Conservation (phyloP, 1,140 invertebrate genomes). For the Calosoma granatense region DNA sequence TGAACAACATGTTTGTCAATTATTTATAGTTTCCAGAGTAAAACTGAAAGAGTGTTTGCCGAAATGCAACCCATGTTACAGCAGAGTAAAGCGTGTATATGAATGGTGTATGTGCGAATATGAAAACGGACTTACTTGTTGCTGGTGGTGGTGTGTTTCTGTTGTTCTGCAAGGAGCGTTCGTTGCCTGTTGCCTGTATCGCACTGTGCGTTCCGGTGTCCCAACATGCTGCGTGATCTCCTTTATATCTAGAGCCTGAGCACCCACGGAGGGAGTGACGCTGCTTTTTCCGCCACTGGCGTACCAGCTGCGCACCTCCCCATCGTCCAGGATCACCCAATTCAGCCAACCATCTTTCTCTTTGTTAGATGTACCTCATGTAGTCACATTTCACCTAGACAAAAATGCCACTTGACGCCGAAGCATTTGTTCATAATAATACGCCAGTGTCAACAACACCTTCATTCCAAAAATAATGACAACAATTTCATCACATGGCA, state of each 20-base stretch:
- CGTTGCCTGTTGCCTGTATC: neutral
- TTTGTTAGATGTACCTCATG: neutral
- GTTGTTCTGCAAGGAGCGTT: neutral
- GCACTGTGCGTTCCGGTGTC: neutral
- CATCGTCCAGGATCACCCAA: neutral
- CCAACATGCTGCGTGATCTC: neutral
- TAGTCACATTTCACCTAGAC: neutral
- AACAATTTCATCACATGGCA: no score
- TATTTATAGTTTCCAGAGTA: no score
- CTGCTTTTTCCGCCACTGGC: neutral
- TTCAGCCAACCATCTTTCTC: neutral
- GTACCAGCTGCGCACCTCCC: neutral
- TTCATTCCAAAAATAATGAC: no score
- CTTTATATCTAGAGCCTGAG: neutral
- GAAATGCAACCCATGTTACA: no score
- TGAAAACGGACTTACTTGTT: constrained; percentile 9
- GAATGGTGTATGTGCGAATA: no score
- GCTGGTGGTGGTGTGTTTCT: neutral
- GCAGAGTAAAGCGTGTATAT: no score
- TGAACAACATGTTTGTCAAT: no score
- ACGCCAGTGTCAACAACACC: no score
- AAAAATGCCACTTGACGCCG: neutral
- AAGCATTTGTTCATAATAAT: no score
- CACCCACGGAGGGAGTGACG: neutral
- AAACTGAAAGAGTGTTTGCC: no score